phyloP scores from a whole-genome alignment of 2,797 vertebrate species.

The Psittacula echo region DNA sequence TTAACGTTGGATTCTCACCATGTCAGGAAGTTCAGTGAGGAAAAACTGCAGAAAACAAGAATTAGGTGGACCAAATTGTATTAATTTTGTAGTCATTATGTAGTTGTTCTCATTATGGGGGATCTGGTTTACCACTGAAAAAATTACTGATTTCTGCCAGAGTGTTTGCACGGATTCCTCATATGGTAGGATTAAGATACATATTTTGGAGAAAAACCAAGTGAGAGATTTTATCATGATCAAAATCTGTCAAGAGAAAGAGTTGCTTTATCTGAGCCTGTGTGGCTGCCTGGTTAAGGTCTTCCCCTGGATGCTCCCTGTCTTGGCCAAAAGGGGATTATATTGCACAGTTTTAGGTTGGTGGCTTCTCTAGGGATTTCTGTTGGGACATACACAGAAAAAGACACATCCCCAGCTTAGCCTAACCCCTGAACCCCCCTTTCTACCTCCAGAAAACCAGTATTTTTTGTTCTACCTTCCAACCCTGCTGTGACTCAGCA shows the following conservation, averaged over 20 bases:
- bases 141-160: neutral
- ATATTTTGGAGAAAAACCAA: neutral
- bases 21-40: neutral
- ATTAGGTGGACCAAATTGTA: neutral
- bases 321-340: neutral
- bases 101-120: neutral
- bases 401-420: neutral
- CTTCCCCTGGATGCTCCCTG: neutral
- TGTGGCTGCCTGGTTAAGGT: neutral
- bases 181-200: neutral
- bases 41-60: neutral
- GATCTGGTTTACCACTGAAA: neutral
- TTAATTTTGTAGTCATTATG: neutral
- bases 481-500: conserved; percentile 34
- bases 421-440: neutral
- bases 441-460: neutral
- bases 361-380: neutral
- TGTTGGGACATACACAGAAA: neutral
- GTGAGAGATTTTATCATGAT: neutral
- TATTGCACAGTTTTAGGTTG: neutral
- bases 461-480: conserved; percentile 34
- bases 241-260: neutral
- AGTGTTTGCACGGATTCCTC: neutral
- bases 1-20: neutral
- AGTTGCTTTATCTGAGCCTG: neutral